A percentile compares a stretch with the other conserved stretches of the same genome.
These are phyloP conservation scores for Coregonus clupeaformis DNA, from an alignment of 2,113 vertebrate genomes.

Conservation along the genomic window DNA sequence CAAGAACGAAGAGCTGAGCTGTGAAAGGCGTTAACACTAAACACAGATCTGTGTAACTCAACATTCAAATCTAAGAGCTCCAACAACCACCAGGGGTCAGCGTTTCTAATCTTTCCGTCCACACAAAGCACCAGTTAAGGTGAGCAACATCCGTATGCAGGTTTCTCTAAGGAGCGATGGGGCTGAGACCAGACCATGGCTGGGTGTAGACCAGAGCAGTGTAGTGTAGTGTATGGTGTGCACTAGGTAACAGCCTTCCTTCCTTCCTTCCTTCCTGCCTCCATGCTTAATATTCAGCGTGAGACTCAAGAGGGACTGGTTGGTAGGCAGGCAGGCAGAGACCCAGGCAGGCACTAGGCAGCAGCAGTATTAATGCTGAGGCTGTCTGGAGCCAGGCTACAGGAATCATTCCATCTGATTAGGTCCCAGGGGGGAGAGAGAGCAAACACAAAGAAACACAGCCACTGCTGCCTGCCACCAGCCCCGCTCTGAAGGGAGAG, in stretches of 20 bases:
- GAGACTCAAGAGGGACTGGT: conserved; percentile 67
- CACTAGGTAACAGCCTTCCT: conserved; percentile 69
- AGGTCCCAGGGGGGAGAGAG: conserved; percentile 65
- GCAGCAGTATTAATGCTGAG: conserved; percentile 52
- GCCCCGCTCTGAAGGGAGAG: conserved; percentile 41
- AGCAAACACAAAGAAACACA: conserved; percentile 58
- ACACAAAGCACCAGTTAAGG: conserved; percentile 57
- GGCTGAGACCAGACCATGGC: not conserved
- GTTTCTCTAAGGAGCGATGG: conserved; percentile 32
- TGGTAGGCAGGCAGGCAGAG: conserved; percentile 34
- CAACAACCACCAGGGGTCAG: conserved; percentile 70
- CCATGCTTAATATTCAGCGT: conserved; percentile 73
- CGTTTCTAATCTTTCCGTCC: conserved; percentile 55
- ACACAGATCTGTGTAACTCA: conserved; percentile 37
- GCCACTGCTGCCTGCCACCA: conserved; percentile 44
- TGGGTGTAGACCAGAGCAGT: conserved; percentile 48
- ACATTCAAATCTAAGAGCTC: conserved; percentile 10
- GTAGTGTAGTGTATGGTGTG: conserved; percentile 63
- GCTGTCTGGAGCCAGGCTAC: conserved; percentile 39
- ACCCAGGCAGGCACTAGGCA: conserved; percentile 11
- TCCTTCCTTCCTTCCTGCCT: conserved; percentile 27
- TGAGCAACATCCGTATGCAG: conserved; percentile 42
- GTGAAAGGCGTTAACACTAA: not conserved
- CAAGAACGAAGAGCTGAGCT: not conserved
- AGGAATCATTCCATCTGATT: conserved; percentile 74